phyloP scores from a whole-genome alignment of 2,113 vertebrate genomes.

The Tinamus guttatus region DNA sequence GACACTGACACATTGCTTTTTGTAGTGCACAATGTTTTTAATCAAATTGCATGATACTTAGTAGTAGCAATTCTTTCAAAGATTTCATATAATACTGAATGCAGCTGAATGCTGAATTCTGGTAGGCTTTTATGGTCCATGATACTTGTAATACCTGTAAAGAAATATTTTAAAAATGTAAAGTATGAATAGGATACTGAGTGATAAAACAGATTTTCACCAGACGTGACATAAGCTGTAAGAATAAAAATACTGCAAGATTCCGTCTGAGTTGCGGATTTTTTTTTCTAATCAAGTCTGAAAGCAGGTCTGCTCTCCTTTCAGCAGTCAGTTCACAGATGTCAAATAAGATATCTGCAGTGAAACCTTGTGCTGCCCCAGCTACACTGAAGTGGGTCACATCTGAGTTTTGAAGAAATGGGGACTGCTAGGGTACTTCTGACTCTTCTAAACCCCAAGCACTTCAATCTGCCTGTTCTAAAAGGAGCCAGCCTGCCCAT shows the following conservation, averaged over 20 bases:
- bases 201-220: background rate
- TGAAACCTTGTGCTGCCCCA: background rate
- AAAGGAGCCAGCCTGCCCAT: background rate
- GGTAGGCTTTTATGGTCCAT: background rate
- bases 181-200: background rate
- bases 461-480: background rate
- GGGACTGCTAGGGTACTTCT: background rate
- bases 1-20: background rate
- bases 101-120: background rate
- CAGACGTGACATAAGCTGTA: background rate
- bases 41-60: background rate
- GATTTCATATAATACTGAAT: background rate
- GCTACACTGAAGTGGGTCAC: background rate
- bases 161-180: background rate
- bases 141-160: background rate
- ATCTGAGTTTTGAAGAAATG: background rate
- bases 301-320: background rate
- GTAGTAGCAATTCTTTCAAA: background rate
- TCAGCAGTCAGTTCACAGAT: background rate
- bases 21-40: background rate
- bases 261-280: background rate
- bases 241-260: background rate
- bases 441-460: background rate
- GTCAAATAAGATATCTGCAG: background rate
- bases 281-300: background rate